A percentile compares a stretch with the other conserved stretches of the same genome.
Conservation (phyloP, 2,888 invertebrate genomes). For the Carpatolechia fugitivella region DNA sequence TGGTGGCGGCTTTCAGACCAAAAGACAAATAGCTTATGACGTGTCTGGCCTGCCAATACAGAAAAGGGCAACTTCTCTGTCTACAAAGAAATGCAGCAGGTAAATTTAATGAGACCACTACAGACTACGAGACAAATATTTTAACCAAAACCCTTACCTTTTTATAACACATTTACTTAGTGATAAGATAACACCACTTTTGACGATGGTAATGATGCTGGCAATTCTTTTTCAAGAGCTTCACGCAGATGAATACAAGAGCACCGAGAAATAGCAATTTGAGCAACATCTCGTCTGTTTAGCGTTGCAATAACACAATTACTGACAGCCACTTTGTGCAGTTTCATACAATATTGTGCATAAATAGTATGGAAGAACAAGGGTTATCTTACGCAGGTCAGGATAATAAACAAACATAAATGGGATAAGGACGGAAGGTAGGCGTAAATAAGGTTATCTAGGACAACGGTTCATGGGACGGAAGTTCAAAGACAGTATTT, state of each 20-base stretch:
- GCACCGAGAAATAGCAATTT: constrained; percentile 63
- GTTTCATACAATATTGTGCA: neutral
- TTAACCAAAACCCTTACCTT: too few species aligned
- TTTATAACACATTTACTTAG: neutral
- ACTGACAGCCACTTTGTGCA: neutral
- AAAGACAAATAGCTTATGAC: too few species aligned
- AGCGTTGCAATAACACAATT: neutral
- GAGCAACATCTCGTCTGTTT: constrained; percentile 49
- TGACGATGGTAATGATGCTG: constrained; percentile 29
- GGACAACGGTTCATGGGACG: constrained; percentile 3
- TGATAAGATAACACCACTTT: neutral
- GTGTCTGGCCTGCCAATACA: too few species aligned
- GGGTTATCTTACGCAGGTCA: constrained; percentile 4
- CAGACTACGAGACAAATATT: too few species aligned
- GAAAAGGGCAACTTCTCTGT: too few species aligned
- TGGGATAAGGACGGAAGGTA: constrained; percentile 1
- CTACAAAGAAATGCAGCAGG: too few species aligned
- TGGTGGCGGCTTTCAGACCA: too few species aligned
- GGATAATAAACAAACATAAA: neutral
- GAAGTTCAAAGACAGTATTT: too few species aligned
- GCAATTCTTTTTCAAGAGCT: constrained; percentile 45
- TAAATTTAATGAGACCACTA: too few species aligned
- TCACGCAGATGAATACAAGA: constrained; percentile 60
- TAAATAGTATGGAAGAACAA: neutral
- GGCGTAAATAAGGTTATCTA: constrained; percentile 5